These are phyloP conservation scores for Athalia circularis DNA, from an alignment of 2,888 invertebrate genomes.

Conservation along the genomic window DNA sequence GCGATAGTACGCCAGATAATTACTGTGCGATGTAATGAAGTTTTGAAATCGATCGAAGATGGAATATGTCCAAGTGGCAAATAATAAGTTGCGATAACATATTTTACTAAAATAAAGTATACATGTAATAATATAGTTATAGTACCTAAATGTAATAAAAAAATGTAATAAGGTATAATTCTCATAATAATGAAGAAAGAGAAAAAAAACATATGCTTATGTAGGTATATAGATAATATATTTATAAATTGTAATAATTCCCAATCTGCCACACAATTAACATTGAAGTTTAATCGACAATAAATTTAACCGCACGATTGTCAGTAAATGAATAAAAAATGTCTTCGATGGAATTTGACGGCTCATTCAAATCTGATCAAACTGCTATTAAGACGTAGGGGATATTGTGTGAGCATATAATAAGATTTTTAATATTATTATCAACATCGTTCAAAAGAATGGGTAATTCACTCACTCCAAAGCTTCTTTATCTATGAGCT, in stretches of 20 bases:
- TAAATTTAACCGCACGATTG: slow-evolving; percentile 58
- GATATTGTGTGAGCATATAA: slow-evolving; percentile 60
- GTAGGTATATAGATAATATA: slow-evolving; percentile 23
- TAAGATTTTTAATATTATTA: slow-evolving; percentile 61
- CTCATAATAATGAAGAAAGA: no score
- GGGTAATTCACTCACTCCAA: slow-evolving; percentile 43
- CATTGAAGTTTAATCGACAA: slow-evolving; percentile 66
- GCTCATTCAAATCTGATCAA: neutral
- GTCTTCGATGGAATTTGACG: slow-evolving; percentile 12
- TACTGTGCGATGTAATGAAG: no score
- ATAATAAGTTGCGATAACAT: no score
- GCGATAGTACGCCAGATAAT: no score
- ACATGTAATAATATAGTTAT: no score
- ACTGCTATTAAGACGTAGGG: slow-evolving; percentile 14
- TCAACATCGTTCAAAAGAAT: slow-evolving; percentile 70
- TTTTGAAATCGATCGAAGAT: no score
- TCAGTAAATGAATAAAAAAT: neutral
- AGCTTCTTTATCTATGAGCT: slow-evolving; percentile 28
- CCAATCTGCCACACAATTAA: slow-evolving; percentile 67
- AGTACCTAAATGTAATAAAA: no score
- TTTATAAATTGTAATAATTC: slow-evolving; percentile 55
- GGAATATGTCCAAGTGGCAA: no score
- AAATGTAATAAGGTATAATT: no score
- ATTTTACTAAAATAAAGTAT: no score
- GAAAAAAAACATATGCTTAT: neutral